A percentile compares a stretch with the other conserved stretches of the same genome.
Evolutionary conservation across 2,797 vertebrate species (phyloP).

Genomic region (Setipinna tenuifilis): DNA sequence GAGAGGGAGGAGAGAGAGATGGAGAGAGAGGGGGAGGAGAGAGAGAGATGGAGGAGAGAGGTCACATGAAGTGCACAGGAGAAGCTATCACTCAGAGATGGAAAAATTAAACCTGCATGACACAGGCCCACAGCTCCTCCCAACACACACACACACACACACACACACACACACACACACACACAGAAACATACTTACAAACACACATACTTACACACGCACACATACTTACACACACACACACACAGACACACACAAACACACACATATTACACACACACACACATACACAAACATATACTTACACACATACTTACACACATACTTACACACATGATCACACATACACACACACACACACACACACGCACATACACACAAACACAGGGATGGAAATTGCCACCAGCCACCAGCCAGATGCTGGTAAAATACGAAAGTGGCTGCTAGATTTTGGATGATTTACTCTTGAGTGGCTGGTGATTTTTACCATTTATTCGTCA

Average conservation of each 20-base stretch:
- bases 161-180: too few relatives aligned
- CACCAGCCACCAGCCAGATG: too few relatives aligned
- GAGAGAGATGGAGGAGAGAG: conserved; percentile 41
- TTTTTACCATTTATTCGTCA: too few relatives aligned
- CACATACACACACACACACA: too few relatives aligned
- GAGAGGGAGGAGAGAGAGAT: neutral
- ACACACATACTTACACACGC: neutral
- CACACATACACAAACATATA: conserved; percentile 31
- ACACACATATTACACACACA: neutral
- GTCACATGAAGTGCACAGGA: conserved; percentile 59
- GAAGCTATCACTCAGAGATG: conserved; percentile 58
- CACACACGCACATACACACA: conserved; percentile 23
- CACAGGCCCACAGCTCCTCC: conserved; percentile 45
- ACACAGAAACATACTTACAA: neutral
- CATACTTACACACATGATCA: too few relatives aligned
- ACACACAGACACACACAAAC: neutral
- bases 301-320: neutral
- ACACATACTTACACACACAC: too few relatives aligned
- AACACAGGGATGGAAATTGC: conserved; percentile 28
- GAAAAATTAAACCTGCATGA: conserved; percentile 48
- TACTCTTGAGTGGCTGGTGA: too few relatives aligned
- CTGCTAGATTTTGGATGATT: too few relatives aligned
- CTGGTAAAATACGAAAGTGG: too few relatives aligned
- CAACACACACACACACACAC: neutral
- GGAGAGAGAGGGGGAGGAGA: neutral